Conservation (phyloP, 1,140 invertebrate genomes). For the Trachymyrmex septentrionalis region DNA sequence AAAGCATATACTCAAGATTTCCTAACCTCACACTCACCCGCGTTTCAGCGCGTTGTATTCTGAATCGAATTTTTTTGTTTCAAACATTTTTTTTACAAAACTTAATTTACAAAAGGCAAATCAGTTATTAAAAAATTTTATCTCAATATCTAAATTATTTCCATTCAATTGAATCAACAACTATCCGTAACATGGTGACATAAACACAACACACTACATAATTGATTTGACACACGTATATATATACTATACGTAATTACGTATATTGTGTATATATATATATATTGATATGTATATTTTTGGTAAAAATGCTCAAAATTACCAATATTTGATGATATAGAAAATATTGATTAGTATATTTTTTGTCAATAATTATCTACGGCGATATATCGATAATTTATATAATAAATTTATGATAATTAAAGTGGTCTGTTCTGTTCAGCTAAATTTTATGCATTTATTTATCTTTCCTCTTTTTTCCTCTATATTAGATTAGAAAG, state of each 20-base stretch:
- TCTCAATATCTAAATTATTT: constrained; percentile 11
- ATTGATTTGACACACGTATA: neutral
- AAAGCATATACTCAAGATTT: neutral
- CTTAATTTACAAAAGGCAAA: neutral
- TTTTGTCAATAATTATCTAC: no score
- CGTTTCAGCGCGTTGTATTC: constrained; percentile 48
- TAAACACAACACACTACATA: neutral
- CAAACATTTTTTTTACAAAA: constrained; percentile 1
- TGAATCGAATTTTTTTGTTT: constrained; percentile 64
- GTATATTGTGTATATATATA: no score
- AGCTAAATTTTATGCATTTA: no score
- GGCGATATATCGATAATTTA: no score
- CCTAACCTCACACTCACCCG: constrained; percentile 77
- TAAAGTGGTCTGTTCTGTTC: no score
- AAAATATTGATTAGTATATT: no score
- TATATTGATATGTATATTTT: no score
- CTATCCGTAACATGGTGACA: neutral
- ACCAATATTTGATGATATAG: no score
- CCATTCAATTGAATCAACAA: constrained; percentile 2
- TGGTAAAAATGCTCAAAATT: no score
- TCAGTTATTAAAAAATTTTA: neutral
- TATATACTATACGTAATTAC: neutral
- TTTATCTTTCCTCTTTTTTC: no score
- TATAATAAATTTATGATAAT: no score
- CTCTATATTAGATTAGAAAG: no score